Percentiles rank a stretch among this genome's conserved stretches.
Conservation (phyloP, 2,888 invertebrate genomes). For the Chymomyza procnemis region DNA sequence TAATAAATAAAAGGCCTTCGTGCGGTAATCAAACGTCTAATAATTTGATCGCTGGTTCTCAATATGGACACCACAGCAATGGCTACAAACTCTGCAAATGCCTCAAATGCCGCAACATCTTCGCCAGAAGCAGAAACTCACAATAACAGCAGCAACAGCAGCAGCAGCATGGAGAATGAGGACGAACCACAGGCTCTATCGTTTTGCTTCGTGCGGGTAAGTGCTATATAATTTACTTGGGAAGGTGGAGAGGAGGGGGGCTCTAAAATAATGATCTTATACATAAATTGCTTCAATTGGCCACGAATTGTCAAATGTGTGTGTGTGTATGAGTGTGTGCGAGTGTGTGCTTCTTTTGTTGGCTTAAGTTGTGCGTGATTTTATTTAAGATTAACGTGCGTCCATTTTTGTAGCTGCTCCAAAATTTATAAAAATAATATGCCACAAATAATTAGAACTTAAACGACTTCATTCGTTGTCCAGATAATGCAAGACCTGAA, state of each 20-base stretch:
- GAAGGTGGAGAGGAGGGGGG: too few species aligned
- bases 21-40: slow-evolving; percentile 3
- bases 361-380: background rate
- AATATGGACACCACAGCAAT: background rate
- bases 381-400: background rate
- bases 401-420: background rate
- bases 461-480: too few species aligned
- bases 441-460: too few species aligned
- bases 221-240: slow-evolving; percentile 16
- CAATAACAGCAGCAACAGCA: slow-evolving; percentile 12
- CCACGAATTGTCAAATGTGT: too few species aligned
- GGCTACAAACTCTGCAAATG: slow-evolving; percentile 3
- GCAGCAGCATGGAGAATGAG: slow-evolving; percentile 22
- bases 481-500: too few species aligned
- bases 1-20: slow-evolving; percentile 1
- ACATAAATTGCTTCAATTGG: background rate
- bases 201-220: slow-evolving; percentile 52
- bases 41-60: background rate
- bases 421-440: too few species aligned
- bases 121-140: background rate
- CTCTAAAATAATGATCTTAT: background rate
- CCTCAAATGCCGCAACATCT: slow-evolving; percentile 17
- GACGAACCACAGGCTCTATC: slow-evolving; percentile 39
- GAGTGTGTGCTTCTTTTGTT: too few species aligned
- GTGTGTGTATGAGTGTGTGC: too few species aligned